These are phyloP conservation scores for Halcyon malimbica DNA, from an alignment of 2,113 vertebrate species.

Conservation along the genomic window DNA sequence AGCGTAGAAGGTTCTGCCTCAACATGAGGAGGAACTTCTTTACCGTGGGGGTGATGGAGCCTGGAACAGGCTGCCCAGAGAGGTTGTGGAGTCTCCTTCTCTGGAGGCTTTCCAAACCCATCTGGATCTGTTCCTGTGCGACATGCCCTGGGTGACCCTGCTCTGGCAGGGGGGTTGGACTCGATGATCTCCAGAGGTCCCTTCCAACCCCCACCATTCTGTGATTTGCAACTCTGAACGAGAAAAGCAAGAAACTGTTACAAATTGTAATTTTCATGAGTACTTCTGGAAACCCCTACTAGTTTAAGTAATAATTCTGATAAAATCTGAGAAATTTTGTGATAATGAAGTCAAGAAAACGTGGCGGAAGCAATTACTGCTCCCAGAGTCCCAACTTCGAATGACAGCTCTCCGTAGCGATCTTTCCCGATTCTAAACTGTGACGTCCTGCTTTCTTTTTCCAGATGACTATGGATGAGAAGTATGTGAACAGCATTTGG, in stretches of 20 bases:
- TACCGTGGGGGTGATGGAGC: no score
- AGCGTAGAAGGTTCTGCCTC: no score
- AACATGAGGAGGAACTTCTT: no score
- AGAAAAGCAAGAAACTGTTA: neutral
- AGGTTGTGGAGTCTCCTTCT: no score
- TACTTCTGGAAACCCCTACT: neutral
- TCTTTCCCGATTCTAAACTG: neutral
- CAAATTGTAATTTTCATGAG: neutral
- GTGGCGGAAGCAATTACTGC: neutral
- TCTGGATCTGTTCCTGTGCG: no score
- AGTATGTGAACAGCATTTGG: slow-evolving; percentile 99
- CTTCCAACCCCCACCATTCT: no score
- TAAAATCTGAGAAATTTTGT: neutral
- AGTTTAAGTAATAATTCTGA: neutral
- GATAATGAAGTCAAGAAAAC: neutral
- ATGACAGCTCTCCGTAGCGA: neutral
- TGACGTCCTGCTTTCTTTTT: slow-evolving; percentile 36
- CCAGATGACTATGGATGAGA: slow-evolving; percentile 99
- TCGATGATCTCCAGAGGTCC: no score
- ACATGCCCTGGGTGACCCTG: no score
- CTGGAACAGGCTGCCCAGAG: no score
- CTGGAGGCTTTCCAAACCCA: no score
- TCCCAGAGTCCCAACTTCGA: neutral
- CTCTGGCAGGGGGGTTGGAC: no score
- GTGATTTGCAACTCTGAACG: neutral